A percentile compares a stretch with the other conserved stretches of the same genome.
Evolutionary conservation across 2,888 invertebrate species (phyloP).

Genomic region (Gari tellinella): DNA sequence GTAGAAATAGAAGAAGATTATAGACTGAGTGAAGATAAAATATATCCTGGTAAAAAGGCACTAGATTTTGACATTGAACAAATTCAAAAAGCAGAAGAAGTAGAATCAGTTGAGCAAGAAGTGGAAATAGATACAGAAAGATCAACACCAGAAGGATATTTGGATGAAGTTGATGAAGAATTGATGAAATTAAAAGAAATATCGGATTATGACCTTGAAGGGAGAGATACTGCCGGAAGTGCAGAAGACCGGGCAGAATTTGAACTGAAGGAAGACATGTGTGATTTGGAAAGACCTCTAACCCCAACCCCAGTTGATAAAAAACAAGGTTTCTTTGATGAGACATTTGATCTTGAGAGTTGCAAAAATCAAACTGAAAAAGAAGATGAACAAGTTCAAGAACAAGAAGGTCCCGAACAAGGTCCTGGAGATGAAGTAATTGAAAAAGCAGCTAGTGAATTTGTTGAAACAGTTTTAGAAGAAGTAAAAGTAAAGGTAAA

Average conservation of each 20-base stretch:
- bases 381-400: conserved; percentile 9
- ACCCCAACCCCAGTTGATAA: conserved; percentile 85
- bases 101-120: conserved; percentile 34
- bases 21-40: conserved; percentile 48
- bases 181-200: conserved; percentile 47
- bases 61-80: conserved; percentile 63
- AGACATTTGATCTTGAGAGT: conserved; percentile 15
- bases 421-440: conserved; percentile 43
- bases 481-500: conserved; percentile 77
- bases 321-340: conserved; percentile 72
- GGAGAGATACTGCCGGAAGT: conserved; percentile 39
- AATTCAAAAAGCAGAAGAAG: conserved; percentile 11
- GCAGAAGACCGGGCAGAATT: conserved; percentile 52
- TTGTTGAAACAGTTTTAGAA: conserved; percentile 80
- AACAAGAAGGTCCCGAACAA: conserved; percentile 11
- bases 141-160: conserved; percentile 41
- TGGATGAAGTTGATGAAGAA: conserved; percentile 58
- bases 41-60: conserved; percentile 76
- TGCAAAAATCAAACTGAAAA: conserved; percentile 37
- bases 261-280: conserved; percentile 78
- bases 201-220: conserved; percentile 53
- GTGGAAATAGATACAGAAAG: conserved; percentile 39
- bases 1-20: conserved; percentile 31
- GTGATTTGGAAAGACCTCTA: conserved; percentile 86
- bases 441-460: conserved; percentile 76